Evolutionary conservation across 2,888 invertebrate species (phyloP), one percentile per base, ranked within the genome.

Genomic region (Nymphalis polychloros): DNA sequence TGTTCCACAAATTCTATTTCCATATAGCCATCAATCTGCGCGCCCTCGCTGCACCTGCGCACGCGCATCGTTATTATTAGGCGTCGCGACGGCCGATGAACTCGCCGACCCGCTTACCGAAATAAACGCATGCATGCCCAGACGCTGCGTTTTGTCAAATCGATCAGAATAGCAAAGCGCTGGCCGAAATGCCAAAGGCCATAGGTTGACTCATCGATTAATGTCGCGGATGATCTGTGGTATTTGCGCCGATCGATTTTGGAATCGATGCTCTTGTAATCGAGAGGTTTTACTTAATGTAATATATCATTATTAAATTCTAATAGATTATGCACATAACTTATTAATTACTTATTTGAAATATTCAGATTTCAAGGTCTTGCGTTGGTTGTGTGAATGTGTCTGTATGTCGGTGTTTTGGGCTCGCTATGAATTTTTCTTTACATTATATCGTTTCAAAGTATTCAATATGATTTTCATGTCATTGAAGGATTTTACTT

Each of bases 81-180:
- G 81, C 88, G 88, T 87, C 90, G 90, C 89, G 89, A 85, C 90
- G 88, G 89, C 68, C 90, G 81, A 85, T 82, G 89, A 89, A 86
- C 88, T 84, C 86, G 72, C 74, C 90, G 91, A 91, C 92, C 92
- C 85, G 87, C 85, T 90, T 91, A 88, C 90, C 87, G 85, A 91
- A 90, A 91, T 91, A 91, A 83, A 82, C 72, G 70, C 74, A 31
- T 35, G 55, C 55, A 55, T 55, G 75, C 75, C 73, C 67, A 71
- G 72, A 74, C 70, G 70, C 64, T 35, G 59, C 63, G 52, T 63
- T 63, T 35, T 53, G 64, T 68, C 68, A 60, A 64, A 59, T 63
- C 50, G 35, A 41, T 55, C 52, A 27, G 65, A 60, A 65, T 65
- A 60, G 59, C 65, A 31, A 66, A 31, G 16, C 27, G n/a, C 55